Conservation (phyloP, 2,888 invertebrate species). For the Nephrocerus scutellatus region DNA sequence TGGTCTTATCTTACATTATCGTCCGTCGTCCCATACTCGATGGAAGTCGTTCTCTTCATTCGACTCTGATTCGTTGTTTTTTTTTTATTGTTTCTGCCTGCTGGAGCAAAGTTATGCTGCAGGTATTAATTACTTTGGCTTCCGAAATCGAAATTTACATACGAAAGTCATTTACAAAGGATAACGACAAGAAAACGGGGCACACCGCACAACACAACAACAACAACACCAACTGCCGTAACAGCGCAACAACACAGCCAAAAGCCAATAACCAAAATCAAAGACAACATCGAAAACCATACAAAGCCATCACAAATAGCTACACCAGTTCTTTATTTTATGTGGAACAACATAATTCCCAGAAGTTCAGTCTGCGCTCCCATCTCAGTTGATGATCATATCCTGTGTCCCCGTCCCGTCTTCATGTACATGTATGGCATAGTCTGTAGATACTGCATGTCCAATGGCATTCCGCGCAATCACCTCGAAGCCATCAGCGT, state of each 20-base stretch:
- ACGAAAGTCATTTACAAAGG: slow-evolving; percentile 36
- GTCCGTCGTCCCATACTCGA: no score
- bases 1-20: neutral
- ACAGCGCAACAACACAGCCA: neutral
- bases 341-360: slow-evolving; percentile 48
- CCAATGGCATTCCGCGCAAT: slow-evolving; percentile 30
- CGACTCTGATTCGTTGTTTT: slow-evolving; percentile 19
- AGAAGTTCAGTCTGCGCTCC: slow-evolving; percentile 33
- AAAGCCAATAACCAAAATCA: slow-evolving; percentile 7
- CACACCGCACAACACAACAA: slow-evolving; percentile 4
- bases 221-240: neutral
- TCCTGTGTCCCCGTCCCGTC: slow-evolving; percentile 4
- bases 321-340: slow-evolving; percentile 39
- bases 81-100: slow-evolving; percentile 23
- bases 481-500: slow-evolving; percentile 36
- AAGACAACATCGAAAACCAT: slow-evolving; percentile 31
- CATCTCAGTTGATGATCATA: slow-evolving; percentile 15
- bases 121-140: slow-evolving; percentile 48
- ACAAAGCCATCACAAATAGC: slow-evolving; percentile 40
- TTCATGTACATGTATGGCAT: slow-evolving; percentile 1
- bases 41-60: no score
- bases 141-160: slow-evolving; percentile 46
- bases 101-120: no score
- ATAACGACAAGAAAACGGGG: slow-evolving; percentile 7
- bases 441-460: slow-evolving; percentile 29